These are phyloP conservation scores for Yponomeuta evonymella DNA, from an alignment of 2,888 invertebrate species.

Conservation along the genomic window DNA sequence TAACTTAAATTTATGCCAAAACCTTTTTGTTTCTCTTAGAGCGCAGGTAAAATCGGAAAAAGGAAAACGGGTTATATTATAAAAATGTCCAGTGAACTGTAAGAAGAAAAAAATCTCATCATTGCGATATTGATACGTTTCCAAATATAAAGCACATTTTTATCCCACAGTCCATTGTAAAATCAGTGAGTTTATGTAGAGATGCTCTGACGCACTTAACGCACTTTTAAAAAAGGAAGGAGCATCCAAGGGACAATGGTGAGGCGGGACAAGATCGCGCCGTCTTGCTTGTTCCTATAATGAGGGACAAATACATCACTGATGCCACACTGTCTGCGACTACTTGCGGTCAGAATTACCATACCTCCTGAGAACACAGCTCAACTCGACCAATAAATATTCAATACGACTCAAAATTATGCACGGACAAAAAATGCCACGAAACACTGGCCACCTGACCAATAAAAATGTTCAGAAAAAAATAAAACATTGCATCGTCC, in stretches of 20 bases:
- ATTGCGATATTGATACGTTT: neutral
- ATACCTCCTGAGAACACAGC: slow-evolving; percentile 44
- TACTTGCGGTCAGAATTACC: slow-evolving; percentile 27
- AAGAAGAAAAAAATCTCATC: neutral
- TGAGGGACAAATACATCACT: neutral
- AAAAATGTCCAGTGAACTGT: neutral
- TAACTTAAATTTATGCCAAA: neutral
- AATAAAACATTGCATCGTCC: neutral
- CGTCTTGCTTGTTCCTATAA: neutral
- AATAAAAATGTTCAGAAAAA: neutral
- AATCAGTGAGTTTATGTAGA: neutral
- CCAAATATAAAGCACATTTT: neutral
- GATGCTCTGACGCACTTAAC: neutral
- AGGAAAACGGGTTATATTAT: neutral
- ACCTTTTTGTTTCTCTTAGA: neutral
- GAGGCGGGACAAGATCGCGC: neutral
- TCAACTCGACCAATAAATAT: slow-evolving; percentile 49
- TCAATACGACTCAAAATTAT: slow-evolving; percentile 30
- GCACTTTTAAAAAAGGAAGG: neutral
- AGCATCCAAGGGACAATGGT: neutral
- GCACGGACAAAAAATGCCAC: neutral
- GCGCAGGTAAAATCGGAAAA: neutral
- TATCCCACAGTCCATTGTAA: neutral
- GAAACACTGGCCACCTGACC: neutral
- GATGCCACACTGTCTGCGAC: slow-evolving; percentile 64